Conservation (phyloP, 2,888 invertebrate genomes). For the Prosapia bicincta region DNA sequence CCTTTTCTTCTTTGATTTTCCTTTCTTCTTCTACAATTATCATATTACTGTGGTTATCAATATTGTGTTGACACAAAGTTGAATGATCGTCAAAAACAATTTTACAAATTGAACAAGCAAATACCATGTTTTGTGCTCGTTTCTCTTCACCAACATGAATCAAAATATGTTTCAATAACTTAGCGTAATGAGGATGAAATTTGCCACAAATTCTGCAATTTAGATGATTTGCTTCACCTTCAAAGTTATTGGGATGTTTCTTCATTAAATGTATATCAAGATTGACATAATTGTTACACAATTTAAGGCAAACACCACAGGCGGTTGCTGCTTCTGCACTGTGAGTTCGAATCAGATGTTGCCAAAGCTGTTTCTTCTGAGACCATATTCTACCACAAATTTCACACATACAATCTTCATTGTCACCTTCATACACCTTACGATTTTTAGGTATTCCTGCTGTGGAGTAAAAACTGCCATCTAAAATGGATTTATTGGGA, state of each 20-base stretch:
- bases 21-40: not conserved
- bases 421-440: slow-evolving; percentile 41
- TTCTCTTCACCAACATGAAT: slow-evolving; percentile 49
- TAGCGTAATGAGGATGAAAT: slow-evolving; percentile 57
- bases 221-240: slow-evolving; percentile 54
- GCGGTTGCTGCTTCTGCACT: slow-evolving; percentile 55
- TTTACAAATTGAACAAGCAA: slow-evolving; percentile 35
- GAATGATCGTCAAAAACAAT: not conserved
- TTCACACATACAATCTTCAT: slow-evolving; percentile 50
- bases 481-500: not conserved
- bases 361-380: slow-evolving; percentile 59
- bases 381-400: slow-evolving; percentile 60
- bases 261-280: slow-evolving; percentile 51
- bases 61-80: not conserved
- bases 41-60: not conserved
- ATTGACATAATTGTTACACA: slow-evolving; percentile 51
- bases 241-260: slow-evolving; percentile 50
- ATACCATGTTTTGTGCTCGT: slow-evolving; percentile 31
- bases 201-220: slow-evolving; percentile 54
- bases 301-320: slow-evolving; percentile 57
- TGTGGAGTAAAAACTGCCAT: not conserved
- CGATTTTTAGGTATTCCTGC: slow-evolving; percentile 22
- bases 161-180: slow-evolving; percentile 54
- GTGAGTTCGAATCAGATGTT: slow-evolving; percentile 56
- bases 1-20: not conserved